A percentile compares a stretch with the other conserved stretches of the same genome.
phyloP scores from a whole-genome alignment of 2,888 invertebrate genomes.

The Tiliacea aurago region DNA sequence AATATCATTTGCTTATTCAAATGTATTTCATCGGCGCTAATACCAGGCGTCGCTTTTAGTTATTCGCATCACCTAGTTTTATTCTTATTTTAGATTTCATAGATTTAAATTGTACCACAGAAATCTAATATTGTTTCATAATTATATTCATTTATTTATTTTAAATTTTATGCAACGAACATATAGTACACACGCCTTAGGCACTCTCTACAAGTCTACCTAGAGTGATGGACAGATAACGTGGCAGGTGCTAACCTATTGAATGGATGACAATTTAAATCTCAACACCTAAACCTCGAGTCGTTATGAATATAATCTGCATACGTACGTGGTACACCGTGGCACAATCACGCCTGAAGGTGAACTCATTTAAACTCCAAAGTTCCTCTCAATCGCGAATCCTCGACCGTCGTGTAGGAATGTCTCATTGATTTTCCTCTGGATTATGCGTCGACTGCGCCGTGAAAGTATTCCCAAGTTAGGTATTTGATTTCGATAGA shows the following conservation, averaged over 20 bases:
- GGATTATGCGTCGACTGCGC: conserved; percentile 76
- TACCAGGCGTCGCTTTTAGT: conserved; percentile 17
- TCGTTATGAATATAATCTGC: conserved; percentile 41
- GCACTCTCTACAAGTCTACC: not conserved
- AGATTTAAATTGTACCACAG: not conserved
- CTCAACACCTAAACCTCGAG: conserved; percentile 15
- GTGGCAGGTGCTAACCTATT: conserved; percentile 1
- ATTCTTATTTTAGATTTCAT: not conserved
- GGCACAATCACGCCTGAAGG: conserved; percentile 72
- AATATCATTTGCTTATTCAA: conserved; percentile 66
- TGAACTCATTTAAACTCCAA: conserved; percentile 79
- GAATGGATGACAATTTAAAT: conserved; percentile 10
- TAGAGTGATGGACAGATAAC: not conserved
- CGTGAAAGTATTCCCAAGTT: conserved; percentile 86
- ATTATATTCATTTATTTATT: not conserved
- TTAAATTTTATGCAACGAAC: not conserved
- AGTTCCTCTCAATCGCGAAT: conserved; percentile 75
- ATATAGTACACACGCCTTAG: not conserved
- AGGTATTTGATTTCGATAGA: conserved; percentile 78
- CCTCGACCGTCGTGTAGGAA: conserved; percentile 80
- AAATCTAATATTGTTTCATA: not conserved
- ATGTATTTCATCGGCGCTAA: conserved; percentile 42
- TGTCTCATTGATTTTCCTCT: conserved; percentile 82
- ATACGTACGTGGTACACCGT: conserved; percentile 56
- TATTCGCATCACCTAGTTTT: conserved; percentile 2